Base-by-base conservation (phyloP, 2,113 vertebrate species). In the Oxygymnocypris stewartii region DNA sequence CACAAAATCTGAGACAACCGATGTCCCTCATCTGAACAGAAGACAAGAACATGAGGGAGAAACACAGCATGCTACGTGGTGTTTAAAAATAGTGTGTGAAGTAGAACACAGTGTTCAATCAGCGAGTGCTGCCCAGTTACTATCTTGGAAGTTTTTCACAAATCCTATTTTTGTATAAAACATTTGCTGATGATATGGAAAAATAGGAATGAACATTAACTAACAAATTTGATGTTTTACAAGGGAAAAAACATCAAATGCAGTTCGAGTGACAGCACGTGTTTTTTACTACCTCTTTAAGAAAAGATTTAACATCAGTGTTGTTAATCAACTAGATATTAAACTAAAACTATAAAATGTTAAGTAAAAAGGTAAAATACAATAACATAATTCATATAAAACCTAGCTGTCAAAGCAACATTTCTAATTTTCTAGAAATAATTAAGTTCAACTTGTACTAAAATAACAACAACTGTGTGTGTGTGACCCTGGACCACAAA, bases 1-100 rank as follows among this genome's bases (percentile, higher is more conserved):
- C 0, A 93, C 91, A 86, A 97, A 97, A 91, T 97, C 97, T 6
- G 94, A 93, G 4, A 96, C 92, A 13, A n/a, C 76, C 4, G 20
- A 91, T 91, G 91, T 98, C 97, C 74, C 98, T 96, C 96, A 99
- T 95, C 98, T 99, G 90, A 81, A 92, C 54, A 92, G 42, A 42
- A 25, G 18, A 83, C 0, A 51, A 10, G 23, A 57, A 40, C 18
- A 65, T 13, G 63, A 40, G 11, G 20, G 18, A 57, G 9, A 67
- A 28, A 35, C 63, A 1, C 4, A 0, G 59, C 59, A 11, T 25
- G 63, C 7, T 20, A 10, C 31, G 9, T 20, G 13, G 6, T 0
- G 6, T 71, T 73, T 35, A 73, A 40, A 73, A 71, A 37, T 20
- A 37, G 67, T 1, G 35, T 6, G 4, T 25, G 11, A 14, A 54